Conservation (phyloP, 2,113 vertebrate species). For the Bufo gargarizans region DNA sequence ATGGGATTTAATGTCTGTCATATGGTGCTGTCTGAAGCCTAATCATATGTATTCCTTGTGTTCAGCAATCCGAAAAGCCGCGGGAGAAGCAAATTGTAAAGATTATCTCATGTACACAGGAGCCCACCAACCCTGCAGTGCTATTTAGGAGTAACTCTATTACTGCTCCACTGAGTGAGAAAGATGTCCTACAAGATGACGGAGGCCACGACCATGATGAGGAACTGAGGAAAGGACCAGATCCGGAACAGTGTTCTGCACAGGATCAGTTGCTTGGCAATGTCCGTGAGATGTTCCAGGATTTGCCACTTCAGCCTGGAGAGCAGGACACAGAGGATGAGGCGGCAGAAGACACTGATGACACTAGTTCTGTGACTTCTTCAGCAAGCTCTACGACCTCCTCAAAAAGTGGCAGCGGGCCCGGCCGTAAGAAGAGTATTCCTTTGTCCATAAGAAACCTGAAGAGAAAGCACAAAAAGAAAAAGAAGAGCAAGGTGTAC, state of each 20-base stretch:
- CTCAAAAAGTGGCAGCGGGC: constrained; percentile 87
- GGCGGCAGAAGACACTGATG: constrained; percentile 91
- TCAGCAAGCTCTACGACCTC: constrained; percentile 96
- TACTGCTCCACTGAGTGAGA: constrained; percentile 57
- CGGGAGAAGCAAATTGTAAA: constrained; percentile 89
- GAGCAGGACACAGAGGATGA: constrained; percentile 94
- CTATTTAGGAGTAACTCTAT: constrained; percentile 41
- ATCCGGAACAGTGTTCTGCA: constrained; percentile 11
- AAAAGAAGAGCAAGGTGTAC: constrained; percentile 90
- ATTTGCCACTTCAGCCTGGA: constrained; percentile 74
- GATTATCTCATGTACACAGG: constrained; percentile 80
- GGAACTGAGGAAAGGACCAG: constrained; percentile 66
- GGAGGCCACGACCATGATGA: constrained; percentile 51
- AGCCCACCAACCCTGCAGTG: constrained; percentile 61
- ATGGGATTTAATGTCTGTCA: neutral
- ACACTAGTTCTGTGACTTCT: constrained; percentile 94
- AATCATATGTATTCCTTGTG: neutral
- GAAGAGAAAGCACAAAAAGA: constrained; percentile 97
- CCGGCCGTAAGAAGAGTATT: constrained; percentile 90
- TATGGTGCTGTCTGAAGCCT: neutral
- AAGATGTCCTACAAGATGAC: constrained; percentile 35
- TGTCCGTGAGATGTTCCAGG: constrained; percentile 53
- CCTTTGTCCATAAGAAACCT: constrained; percentile 95
- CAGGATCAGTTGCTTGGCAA: constrained; percentile 8
- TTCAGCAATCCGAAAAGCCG: constrained; percentile 81